These are phyloP conservation scores for Steinernema feltiae DNA, from an alignment of 1,140 invertebrate species.

Conservation along the genomic window DNA sequence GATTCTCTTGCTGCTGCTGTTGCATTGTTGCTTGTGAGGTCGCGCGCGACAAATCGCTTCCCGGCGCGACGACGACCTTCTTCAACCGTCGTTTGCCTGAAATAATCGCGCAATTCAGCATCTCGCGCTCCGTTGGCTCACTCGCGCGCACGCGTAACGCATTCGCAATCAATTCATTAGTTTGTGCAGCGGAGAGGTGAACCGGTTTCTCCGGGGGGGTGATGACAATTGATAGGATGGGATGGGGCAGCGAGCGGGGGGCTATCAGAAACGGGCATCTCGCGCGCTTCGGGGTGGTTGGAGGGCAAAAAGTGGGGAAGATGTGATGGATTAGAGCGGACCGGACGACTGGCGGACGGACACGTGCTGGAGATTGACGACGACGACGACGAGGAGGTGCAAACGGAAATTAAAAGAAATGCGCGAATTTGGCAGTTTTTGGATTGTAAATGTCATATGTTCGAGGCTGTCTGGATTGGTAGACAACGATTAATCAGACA, in stretches of 20 bases:
- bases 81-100: neutral
- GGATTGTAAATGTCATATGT: neutral
- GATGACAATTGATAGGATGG: neutral
- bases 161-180: constrained; percentile 8
- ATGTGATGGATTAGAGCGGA: neutral
- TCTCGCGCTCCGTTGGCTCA: neutral
- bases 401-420: no score
- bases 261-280: neutral
- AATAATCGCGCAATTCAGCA: neutral
- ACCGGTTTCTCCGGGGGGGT: neutral
- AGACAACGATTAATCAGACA: no score
- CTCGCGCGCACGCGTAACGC: no score
- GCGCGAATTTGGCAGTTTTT: neutral
- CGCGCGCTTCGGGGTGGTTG: neutral
- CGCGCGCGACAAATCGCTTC: neutral
- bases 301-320: no score
- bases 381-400: neutral
- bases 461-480: neutral
- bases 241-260: neutral
- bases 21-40: neutral
- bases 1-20: constrained; percentile 4
- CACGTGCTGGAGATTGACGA: neutral
- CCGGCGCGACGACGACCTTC: neutral
- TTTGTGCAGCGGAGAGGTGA: neutral
- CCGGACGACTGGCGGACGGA: neutral